phyloP scores from a whole-genome alignment of 2,797 vertebrate genomes.

The Eulemur albifrons region DNA sequence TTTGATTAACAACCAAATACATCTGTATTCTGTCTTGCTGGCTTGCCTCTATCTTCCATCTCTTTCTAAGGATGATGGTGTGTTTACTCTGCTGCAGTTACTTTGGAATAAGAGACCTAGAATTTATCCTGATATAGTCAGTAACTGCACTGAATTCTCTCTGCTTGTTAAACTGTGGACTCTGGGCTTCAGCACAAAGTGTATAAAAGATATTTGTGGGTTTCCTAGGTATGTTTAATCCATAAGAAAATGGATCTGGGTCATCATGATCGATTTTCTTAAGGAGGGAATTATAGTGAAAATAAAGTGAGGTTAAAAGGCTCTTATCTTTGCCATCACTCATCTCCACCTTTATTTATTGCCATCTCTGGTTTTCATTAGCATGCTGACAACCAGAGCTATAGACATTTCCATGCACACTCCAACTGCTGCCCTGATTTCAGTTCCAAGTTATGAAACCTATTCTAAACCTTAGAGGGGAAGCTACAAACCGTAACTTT shows the following conservation, averaged over 20 bases:
- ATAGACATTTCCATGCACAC: conserved; percentile 72
- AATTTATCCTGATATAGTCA: conserved; percentile 64
- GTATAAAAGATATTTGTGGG: conserved; percentile 60
- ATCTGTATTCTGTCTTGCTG: conserved; percentile 37
- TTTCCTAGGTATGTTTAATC: conserved; percentile 68
- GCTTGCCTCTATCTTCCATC: conserved; percentile 33
- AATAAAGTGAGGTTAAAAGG: conserved; percentile 67
- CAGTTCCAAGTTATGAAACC: conserved; percentile 78
- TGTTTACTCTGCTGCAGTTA: conserved; percentile 66
- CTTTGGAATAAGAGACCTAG: conserved; percentile 58
- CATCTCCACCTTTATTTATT: conserved; percentile 65
- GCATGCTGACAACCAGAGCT: conserved; percentile 77
- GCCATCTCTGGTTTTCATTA: conserved; percentile 77
- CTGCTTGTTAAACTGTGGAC: conserved; percentile 61
- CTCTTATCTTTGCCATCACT: conserved; percentile 57
- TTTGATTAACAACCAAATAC: conserved; percentile 54
- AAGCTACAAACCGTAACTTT: conserved; percentile 74
- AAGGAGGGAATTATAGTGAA: conserved; percentile 55
- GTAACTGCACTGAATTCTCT: conserved; percentile 57
- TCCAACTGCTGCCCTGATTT: conserved; percentile 62
- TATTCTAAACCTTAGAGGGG: conserved; percentile 75
- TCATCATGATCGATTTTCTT: conserved; percentile 64
- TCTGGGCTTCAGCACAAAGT: conserved; percentile 15
- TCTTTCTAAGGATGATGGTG: conserved; percentile 41
- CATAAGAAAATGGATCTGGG: conserved; percentile 45